Percentiles rank a stretch among this genome's conserved stretches.
These are phyloP conservation scores for Nannobrachium achirus DNA, from an alignment of 2,113 vertebrate species.

Conservation along the genomic window DNA sequence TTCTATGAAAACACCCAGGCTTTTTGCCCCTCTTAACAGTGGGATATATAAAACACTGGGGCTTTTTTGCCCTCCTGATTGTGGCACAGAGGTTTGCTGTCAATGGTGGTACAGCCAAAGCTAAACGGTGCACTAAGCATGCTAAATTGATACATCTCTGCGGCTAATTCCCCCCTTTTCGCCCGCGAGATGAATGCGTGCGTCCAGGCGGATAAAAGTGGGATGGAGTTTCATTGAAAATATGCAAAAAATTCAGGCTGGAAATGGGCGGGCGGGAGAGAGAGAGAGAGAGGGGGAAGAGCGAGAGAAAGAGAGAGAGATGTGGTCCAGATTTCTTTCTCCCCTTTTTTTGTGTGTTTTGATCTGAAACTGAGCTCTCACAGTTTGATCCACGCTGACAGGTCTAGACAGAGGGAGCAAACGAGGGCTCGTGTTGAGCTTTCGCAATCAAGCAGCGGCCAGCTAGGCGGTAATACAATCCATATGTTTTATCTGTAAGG, in stretches of 20 bases:
- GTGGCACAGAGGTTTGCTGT: slow-evolving; percentile 44
- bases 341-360: slow-evolving; percentile 60
- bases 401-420: slow-evolving; percentile 67
- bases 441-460: slow-evolving; percentile 77
- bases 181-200: slow-evolving; percentile 56
- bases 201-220: slow-evolving; percentile 63
- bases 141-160: slow-evolving; percentile 77
- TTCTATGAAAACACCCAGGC: slow-evolving; percentile 78
- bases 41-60: slow-evolving; percentile 74
- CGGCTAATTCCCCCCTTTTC: slow-evolving; percentile 67
- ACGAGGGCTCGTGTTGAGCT: slow-evolving; percentile 65
- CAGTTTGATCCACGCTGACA: slow-evolving; percentile 78
- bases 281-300: too few relatives aligned
- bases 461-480: slow-evolving; percentile 74
- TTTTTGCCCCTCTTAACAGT: slow-evolving; percentile 61
- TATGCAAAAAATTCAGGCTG: slow-evolving; percentile 53
- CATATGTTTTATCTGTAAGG: slow-evolving; percentile 75
- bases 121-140: slow-evolving; percentile 71
- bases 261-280: slow-evolving; percentile 43
- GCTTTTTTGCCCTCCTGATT: slow-evolving; percentile 61
- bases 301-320: slow-evolving; percentile 33
- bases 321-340: slow-evolving; percentile 63
- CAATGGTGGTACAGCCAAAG: slow-evolving; percentile 62
- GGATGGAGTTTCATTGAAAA: slow-evolving; percentile 53
- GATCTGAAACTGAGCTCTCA: slow-evolving; percentile 68